phyloP scores from a whole-genome alignment of 2,113 vertebrate genomes.

The Saguinus imperator region DNA sequence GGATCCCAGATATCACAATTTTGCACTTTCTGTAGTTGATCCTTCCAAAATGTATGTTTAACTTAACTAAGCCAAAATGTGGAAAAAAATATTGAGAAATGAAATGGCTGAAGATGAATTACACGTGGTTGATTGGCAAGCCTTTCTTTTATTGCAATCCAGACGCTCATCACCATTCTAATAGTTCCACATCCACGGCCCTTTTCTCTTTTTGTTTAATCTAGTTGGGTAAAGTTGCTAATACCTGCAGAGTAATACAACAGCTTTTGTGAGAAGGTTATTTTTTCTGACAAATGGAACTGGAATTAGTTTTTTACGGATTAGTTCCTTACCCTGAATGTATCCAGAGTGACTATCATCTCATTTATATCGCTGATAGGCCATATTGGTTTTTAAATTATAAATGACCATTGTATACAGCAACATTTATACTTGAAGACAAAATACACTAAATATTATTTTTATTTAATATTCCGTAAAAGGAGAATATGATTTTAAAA shows the following conservation, averaged over 20 bases:
- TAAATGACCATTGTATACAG: background rate
- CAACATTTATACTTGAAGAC: background rate
- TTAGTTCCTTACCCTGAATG: background rate
- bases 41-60: background rate
- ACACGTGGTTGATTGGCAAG: background rate
- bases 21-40: background rate
- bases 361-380: background rate
- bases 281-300: background rate
- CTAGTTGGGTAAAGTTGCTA: background rate
- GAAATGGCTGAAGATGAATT: background rate
- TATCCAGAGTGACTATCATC: background rate
- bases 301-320: background rate
- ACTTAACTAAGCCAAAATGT: background rate
- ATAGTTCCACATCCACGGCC: background rate
- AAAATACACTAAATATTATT: conserved; percentile 3
- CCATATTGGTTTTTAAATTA: background rate
- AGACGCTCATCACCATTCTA: background rate
- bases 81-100: background rate
- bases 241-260: background rate
- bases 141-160: background rate
- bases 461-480: background rate
- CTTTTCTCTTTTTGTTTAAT: background rate
- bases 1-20: background rate
- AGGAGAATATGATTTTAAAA: background rate
- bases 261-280: background rate